Conservation (phyloP, 2,797 vertebrate species). For the Protonibea diacanthus region DNA sequence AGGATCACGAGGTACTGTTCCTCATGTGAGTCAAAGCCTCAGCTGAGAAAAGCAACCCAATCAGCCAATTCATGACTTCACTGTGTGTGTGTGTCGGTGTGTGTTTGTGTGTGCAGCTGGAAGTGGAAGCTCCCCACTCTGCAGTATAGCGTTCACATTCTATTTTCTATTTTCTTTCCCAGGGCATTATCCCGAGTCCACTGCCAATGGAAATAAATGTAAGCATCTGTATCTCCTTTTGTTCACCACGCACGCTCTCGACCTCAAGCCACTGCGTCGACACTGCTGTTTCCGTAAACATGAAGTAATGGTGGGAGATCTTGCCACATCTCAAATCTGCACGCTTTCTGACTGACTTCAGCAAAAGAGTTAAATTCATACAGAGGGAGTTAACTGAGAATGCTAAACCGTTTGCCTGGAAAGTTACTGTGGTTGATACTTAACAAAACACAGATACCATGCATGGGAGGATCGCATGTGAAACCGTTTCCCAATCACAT, state of each 20-base stretch:
- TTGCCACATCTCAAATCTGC: slow-evolving; percentile 69
- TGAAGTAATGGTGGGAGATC: slow-evolving; percentile 73
- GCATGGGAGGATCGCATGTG: slow-evolving; percentile 59
- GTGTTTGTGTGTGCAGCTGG: slow-evolving; percentile 68
- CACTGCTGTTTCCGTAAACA: slow-evolving; percentile 75
- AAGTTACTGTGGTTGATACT: slow-evolving; percentile 46
- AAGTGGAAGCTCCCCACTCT: slow-evolving; percentile 66
- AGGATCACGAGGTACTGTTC: slow-evolving; percentile 57
- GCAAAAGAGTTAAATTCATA: slow-evolving; percentile 50
- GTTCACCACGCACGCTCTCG: slow-evolving; percentile 65
- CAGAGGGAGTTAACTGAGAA: slow-evolving; percentile 52
- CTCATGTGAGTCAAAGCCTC: slow-evolving; percentile 63
- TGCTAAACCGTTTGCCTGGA: slow-evolving; percentile 61
- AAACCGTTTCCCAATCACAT: slow-evolving; percentile 68
- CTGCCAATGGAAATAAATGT: slow-evolving; percentile 81
- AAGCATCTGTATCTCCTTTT: slow-evolving; percentile 83
- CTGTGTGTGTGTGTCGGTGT: slow-evolving; percentile 40
- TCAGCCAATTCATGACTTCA: slow-evolving; percentile 83
- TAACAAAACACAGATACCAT: slow-evolving; percentile 70
- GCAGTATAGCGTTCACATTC: slow-evolving; percentile 67
- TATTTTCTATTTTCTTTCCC: slow-evolving; percentile 76
- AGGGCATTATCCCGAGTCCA: slow-evolving; percentile 64
- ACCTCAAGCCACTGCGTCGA: slow-evolving; percentile 64
- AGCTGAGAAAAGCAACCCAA: slow-evolving; percentile 72
- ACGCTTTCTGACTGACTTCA: slow-evolving; percentile 67